Evolutionary conservation across 2,113 vertebrate genomes (phyloP).

Genomic region (Gavialis gangeticus): DNA sequence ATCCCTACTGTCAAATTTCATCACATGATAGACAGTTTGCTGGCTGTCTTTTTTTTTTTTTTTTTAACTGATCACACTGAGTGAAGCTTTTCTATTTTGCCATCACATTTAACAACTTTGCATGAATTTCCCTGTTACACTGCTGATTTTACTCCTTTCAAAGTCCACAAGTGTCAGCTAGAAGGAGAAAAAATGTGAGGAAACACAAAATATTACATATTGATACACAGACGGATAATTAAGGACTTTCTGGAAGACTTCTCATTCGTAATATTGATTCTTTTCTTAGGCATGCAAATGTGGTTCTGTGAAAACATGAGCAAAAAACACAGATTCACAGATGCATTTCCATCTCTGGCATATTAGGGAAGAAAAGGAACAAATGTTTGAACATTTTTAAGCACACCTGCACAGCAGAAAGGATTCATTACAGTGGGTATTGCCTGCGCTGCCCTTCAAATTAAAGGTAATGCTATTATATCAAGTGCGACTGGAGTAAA

Average conservation of each 20-base stretch:
- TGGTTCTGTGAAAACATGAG: constrained; percentile 63
- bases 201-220: constrained; percentile 81
- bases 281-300: constrained; percentile 74
- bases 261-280: constrained; percentile 79
- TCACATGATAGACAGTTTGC: constrained; percentile 89
- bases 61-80: constrained; percentile 77
- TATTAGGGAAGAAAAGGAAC: constrained; percentile 48
- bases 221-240: constrained; percentile 79
- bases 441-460: constrained; percentile 50
- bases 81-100: constrained; percentile 82
- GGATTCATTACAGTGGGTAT: constrained; percentile 44
- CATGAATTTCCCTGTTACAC: constrained; percentile 75
- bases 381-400: constrained; percentile 50
- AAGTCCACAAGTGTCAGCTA: constrained; percentile 79
- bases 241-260: constrained; percentile 74
- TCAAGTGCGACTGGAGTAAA: constrained; percentile 58
- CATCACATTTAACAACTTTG: constrained; percentile 81
- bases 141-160: constrained; percentile 79
- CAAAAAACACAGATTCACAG: constrained; percentile 64
- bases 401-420: constrained; percentile 24
- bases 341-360: constrained; percentile 71
- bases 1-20: constrained; percentile 91
- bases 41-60: constrained; percentile 76
- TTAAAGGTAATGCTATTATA: background rate
- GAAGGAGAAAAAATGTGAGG: constrained; percentile 61